Conservation (phyloP, 2,113 vertebrate genomes). For the Thinocorus orbignyianus region DNA sequence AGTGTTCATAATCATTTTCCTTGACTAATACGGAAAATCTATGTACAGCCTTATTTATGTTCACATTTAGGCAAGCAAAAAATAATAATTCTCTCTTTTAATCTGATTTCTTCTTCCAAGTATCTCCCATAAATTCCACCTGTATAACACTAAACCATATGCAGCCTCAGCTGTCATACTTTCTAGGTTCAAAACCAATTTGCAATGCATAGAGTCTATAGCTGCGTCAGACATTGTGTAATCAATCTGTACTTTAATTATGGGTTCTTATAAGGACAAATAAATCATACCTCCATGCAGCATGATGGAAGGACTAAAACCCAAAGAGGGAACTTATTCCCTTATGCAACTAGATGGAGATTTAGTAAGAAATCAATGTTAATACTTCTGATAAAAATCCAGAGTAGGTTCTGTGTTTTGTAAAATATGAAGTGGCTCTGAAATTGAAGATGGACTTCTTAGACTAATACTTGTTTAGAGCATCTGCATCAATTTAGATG, state of each 20-base stretch:
- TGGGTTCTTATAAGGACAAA: not conserved
- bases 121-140: slow-evolving; percentile 14
- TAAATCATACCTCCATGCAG: not conserved
- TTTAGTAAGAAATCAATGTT: not conserved
- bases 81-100: not conserved
- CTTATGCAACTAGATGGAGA: not conserved
- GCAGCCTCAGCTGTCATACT: slow-evolving; percentile 24
- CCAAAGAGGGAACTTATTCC: not conserved
- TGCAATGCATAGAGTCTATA: not conserved
- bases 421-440: not conserved
- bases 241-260: slow-evolving; percentile 37
- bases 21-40: not conserved
- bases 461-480: slow-evolving; percentile 1
- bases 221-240: slow-evolving; percentile 9
- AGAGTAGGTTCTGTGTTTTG: not conserved
- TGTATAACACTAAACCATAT: slow-evolving; percentile 22
- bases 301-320: not conserved
- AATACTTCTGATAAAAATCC: slow-evolving; percentile 17
- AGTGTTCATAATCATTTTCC: slow-evolving; percentile 6
- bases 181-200: not conserved
- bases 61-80: slow-evolving; percentile 9
- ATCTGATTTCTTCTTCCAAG: slow-evolving; percentile 41
- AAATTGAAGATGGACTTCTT: slow-evolving; percentile 4
- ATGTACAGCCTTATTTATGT: not conserved
- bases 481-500: not conserved